phyloP scores from a whole-genome alignment of 2,797 vertebrate genomes.

The Cossypha dichroa region DNA sequence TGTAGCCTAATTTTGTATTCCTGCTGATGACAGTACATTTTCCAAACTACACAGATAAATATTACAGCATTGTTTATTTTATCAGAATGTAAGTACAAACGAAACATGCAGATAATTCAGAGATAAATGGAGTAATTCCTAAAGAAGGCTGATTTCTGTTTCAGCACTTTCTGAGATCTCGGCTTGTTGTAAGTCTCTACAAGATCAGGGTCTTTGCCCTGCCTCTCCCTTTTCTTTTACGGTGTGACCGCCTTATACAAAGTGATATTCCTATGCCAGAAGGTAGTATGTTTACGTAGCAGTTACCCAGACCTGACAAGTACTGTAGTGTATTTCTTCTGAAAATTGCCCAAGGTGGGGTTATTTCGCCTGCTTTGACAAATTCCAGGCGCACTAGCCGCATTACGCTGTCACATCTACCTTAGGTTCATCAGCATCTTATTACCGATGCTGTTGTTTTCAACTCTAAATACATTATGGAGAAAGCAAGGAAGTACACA shows the following conservation, averaged over 20 bases:
- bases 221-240: background rate
- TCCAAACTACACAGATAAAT: background rate
- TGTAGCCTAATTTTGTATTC: background rate
- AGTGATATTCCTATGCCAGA: slow-evolving; percentile 52
- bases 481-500: background rate
- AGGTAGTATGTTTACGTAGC: slow-evolving; percentile 16
- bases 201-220: background rate
- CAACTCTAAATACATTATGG: background rate
- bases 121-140: background rate
- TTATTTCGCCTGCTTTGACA: slow-evolving; percentile 33
- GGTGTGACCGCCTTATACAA: slow-evolving; percentile 24
- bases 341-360: slow-evolving; percentile 54
- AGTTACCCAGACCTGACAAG: slow-evolving; percentile 54
- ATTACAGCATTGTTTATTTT: background rate
- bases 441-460: slow-evolving; percentile 12
- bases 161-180: background rate
- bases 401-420: slow-evolving; percentile 14
- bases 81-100: background rate
- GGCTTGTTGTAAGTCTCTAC: background rate
- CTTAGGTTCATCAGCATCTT: slow-evolving; percentile 25
- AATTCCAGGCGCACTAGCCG: background rate
- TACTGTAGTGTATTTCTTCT: slow-evolving; percentile 16
- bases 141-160: background rate
- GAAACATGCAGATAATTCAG: background rate
- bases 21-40: background rate